Evolutionary conservation across 1,140 invertebrate species (phyloP), one percentile per base, ranked within the genome.

Genomic region (Trinorchestia longiramus): DNA sequence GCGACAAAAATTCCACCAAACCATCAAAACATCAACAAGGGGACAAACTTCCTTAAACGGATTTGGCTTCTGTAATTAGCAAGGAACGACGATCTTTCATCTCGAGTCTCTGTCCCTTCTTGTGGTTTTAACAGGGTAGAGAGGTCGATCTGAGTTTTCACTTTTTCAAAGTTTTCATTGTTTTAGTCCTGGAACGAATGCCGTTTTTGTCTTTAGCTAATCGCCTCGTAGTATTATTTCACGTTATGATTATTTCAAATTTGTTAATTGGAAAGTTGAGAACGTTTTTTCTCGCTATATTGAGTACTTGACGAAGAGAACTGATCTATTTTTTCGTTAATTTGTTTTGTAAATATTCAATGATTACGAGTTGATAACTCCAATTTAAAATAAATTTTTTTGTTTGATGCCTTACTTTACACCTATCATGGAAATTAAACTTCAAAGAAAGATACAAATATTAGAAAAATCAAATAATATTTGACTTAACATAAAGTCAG

Each of bases 31-130:
- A 94, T 47, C 92, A 94, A 94, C 92, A 94, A 94, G 92, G 92
- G 92, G 92, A 94, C 92, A 94, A 94, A 94, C 92, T 94, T 94
- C 47, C 92, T 94, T 94, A 94, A 94, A 94, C 92, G 43, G 92
- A 94, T 94, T 94, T 94, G 92, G 92, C 92, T 94, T 94, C 92
- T 94, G 92, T 94, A 94, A 94, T 94, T 94, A 94, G 92, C 92
- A 94, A 94, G 92, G 92, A 94, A 94, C 92, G 36, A 43, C 92
- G 92, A 94, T 94, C 92, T 94, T 94, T 94, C 92, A 94, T 94
- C 92, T 94, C 44, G 43, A 45, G 92, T 11, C 90, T 3, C 43
- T 90, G 88, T 43, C 43, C 92, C 92, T 43, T 94, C 92, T 77
- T 77, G 15, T 77, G 62, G 62, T 28, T 77, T 77, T 28, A 19